Evolutionary conservation across 2,797 vertebrate genomes (phyloP), one percentile per base, ranked within the genome.

Genomic region (Bradypodion pumilum): DNA sequence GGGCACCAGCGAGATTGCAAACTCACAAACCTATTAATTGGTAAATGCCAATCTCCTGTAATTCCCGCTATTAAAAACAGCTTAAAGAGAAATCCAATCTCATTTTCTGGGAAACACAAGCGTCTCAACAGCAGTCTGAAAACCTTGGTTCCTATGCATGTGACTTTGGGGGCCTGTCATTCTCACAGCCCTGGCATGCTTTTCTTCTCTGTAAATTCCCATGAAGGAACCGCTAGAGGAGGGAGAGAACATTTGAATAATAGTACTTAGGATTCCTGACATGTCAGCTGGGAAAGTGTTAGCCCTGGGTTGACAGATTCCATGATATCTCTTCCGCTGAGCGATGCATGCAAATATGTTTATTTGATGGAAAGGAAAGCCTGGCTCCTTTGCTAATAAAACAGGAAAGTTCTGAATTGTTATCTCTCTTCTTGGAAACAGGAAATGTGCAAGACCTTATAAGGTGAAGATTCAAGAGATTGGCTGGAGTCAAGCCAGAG

Each of bases 1-100:
- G 73, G 89, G 89, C 90, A 93, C 93, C 93, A 89, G 90, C 75
- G 89, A 80, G 89, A 89, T 90, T 81, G 90, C 88, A 74, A 21
- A 63, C 88, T 89, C 82, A 35, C 85, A 85, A 87, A 66, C 79
- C 87, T 85, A 8, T 86, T 89, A 90, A 82, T 89, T 84, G 83
- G 89, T 88, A 94, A 94, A 92, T 89, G 89, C 85, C 91, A 82
- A 77, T 91, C 91, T 81, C 88, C 46, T 5, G 70, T 93, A 91
- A 95, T 94, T 93, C 93, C 89, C 83, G 91, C 93, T 93, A 95
- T 95, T 95, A 96, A 95, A 95, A 95, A 92, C 91, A 94, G 93
- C 91, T 92, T 92, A 87, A 90, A 94, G 94, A 92, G 89, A 91
- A 95, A 94, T 93, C 93, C 86, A 78, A 92, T 86, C 93, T 95